Conservation (phyloP, 2,113 vertebrate genomes). For the Xiphophorus hellerii region DNA sequence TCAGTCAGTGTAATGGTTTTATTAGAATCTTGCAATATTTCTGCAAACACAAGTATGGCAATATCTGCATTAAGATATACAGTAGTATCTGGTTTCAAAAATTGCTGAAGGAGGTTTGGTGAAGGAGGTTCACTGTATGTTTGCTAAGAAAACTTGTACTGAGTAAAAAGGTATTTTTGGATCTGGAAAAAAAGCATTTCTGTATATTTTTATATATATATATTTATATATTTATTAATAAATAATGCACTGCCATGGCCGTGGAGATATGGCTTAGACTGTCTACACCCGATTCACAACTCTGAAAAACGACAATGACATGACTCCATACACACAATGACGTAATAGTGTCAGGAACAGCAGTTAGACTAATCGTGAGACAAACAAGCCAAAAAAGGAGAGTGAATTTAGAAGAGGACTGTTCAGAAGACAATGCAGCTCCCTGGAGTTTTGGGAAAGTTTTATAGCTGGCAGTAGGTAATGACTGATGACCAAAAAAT, state of each 20-base stretch:
- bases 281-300: conserved; percentile 63
- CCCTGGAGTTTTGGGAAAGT: not conserved
- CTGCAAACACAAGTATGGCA: conserved; percentile 82
- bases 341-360: conserved; percentile 40
- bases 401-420: conserved; percentile 4
- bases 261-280: conserved; percentile 80
- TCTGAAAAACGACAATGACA: conserved; percentile 50
- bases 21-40: conserved; percentile 83
- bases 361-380: conserved; percentile 53
- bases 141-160: conserved; percentile 79
- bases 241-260: conserved; percentile 72
- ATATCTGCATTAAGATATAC: conserved; percentile 82
- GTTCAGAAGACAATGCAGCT: conserved; percentile 8
- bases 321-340: conserved; percentile 57
- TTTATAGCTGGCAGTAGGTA: conserved; percentile 13
- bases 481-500: conserved; percentile 26
- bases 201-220: not conserved
- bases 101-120: conserved; percentile 68
- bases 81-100: conserved; percentile 73
- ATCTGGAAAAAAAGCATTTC: conserved; percentile 39
- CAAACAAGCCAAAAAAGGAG: conserved; percentile 32
- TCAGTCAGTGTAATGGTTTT: conserved; percentile 72
- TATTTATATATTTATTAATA: conserved; percentile 57
- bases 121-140: conserved; percentile 65
- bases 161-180: conserved; percentile 73